Evolutionary conservation across 2,113 vertebrate genomes (phyloP).

Genomic region (Notothenia rossii): DNA sequence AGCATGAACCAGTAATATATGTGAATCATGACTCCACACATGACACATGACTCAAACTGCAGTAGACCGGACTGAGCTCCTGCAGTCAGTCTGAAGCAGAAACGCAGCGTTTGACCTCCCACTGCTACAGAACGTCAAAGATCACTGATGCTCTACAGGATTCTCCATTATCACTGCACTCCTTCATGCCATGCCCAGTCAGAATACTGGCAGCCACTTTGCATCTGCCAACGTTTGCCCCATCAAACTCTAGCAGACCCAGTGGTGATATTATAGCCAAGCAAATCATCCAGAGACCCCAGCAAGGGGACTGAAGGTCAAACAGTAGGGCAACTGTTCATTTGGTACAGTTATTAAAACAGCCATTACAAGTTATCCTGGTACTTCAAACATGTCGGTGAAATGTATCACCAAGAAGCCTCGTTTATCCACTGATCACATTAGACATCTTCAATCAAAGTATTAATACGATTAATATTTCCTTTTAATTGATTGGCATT

Average conservation of each 20-base stretch:
- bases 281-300: constrained; percentile 19
- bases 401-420: neutral
- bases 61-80: neutral
- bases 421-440: neutral
- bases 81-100: constrained; percentile 12
- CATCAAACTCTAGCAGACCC: constrained; percentile 4
- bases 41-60: neutral
- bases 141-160: constrained; percentile 35
- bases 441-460: neutral
- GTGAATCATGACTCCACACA: too few relatives aligned
- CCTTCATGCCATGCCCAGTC: constrained; percentile 8
- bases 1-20: neutral
- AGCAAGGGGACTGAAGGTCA: neutral
- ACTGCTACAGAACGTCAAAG: neutral
- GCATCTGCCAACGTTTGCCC: constrained; percentile 22
- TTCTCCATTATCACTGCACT: constrained; percentile 25
- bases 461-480: neutral
- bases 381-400: neutral
- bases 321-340: constrained; percentile 7
- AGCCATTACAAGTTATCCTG: neutral
- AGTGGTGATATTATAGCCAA: neutral
- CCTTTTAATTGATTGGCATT: too few relatives aligned
- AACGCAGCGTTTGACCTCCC: constrained; percentile 12
- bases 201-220: constrained; percentile 32
- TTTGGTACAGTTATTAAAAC: neutral